phyloP scores from a whole-genome alignment of 2,888 invertebrate species.

The Dicyrtoma fusca region DNA sequence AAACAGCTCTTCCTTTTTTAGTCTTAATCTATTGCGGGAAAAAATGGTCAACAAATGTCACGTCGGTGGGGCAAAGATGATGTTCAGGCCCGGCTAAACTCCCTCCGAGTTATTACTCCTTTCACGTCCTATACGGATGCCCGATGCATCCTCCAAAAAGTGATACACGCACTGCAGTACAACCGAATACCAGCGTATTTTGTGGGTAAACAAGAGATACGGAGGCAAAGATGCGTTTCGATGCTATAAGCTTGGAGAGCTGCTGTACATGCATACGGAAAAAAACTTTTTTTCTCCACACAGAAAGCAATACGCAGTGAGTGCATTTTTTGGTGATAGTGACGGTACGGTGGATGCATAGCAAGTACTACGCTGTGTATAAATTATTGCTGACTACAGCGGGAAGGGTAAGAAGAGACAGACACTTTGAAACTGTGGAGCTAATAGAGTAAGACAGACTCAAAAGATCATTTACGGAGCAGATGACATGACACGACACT shows the following conservation, averaged over 20 bases:
- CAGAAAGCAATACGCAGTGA: background rate
- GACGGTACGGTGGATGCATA: background rate
- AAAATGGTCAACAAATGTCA: constrained; percentile 53
- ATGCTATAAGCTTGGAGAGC: too few relatives aligned
- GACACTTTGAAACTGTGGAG: constrained; percentile 9
- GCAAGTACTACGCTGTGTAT: background rate
- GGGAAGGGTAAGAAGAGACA: constrained; percentile 2
- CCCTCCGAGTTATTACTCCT: background rate
- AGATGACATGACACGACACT: constrained; percentile 37
- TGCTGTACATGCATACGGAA: too few relatives aligned
- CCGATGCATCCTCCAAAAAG: too few relatives aligned
- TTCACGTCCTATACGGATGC: background rate
- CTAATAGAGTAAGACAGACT: constrained; percentile 17
- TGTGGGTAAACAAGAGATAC: too few relatives aligned
- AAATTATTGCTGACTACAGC: too few relatives aligned
- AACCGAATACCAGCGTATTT: too few relatives aligned
- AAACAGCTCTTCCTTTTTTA: constrained; percentile 37
- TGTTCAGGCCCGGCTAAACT: constrained; percentile 15
- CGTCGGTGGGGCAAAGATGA: constrained; percentile 15
- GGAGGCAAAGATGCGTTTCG: too few relatives aligned
- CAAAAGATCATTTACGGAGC: constrained; percentile 24
- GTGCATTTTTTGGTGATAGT: background rate
- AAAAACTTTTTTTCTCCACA: background rate
- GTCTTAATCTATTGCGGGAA: constrained; percentile 29
- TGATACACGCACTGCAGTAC: too few relatives aligned